Percentiles rank a stretch among this genome's conserved stretches.
phyloP scores from a whole-genome alignment of 2,797 vertebrate species.

The Simalia tracyae region DNA sequence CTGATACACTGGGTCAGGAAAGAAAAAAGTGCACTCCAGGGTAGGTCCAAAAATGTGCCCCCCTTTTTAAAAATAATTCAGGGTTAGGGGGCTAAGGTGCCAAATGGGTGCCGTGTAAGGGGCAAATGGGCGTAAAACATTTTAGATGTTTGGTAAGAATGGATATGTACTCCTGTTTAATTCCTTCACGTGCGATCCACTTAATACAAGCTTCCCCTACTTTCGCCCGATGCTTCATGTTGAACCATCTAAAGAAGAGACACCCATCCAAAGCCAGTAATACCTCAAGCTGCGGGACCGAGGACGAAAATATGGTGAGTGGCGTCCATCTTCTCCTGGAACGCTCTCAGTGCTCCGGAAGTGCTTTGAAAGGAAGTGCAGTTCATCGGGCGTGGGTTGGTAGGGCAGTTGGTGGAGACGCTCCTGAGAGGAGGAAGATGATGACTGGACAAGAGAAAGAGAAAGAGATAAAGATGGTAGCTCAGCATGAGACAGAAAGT shows the following conservation, averaged over 20 bases:
- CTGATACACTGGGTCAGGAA: not conserved
- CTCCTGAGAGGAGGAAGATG: constrained; percentile 96
- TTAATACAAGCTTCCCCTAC: not conserved
- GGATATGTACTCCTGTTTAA: not conserved
- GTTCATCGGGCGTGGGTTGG: constrained; percentile 95
- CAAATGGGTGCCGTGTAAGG: not conserved
- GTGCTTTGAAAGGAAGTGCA: constrained; percentile 96
- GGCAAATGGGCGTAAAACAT: not conserved
- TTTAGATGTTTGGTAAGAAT: not conserved
- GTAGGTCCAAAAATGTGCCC: not conserved
- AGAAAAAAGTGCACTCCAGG: not conserved
- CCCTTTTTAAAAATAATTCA: not conserved
- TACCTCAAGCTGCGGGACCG: constrained; percentile 96
- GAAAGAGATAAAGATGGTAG: not conserved
- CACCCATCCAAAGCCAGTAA: accelerated
- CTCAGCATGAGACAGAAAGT: not conserved
- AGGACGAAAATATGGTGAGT: constrained; percentile 83
- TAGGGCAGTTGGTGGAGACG: constrained; percentile 96
- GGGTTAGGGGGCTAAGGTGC: not conserved
- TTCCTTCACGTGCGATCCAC: not conserved
- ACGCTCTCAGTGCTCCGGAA: constrained; percentile 96
- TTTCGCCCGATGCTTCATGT: not conserved
- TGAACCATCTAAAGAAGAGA: not conserved
- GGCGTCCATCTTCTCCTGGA: constrained; percentile 86
- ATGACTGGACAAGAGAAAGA: constrained; percentile 69